phyloP scores from a whole-genome alignment of 2,797 vertebrate species.

The Aplochiton taeniatus region DNA sequence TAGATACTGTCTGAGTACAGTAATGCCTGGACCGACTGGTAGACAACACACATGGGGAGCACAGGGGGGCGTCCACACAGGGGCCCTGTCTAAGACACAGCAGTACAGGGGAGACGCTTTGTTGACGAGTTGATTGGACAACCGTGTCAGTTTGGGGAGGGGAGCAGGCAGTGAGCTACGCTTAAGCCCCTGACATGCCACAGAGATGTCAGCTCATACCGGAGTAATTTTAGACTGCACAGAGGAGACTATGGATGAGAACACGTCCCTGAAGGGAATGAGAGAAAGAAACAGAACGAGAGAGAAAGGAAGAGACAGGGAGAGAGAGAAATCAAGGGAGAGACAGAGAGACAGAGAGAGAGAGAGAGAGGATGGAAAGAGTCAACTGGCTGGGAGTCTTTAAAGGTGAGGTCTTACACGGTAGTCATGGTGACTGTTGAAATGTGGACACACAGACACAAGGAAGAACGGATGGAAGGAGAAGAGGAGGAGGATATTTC shows the following conservation, averaged over 20 bases:
- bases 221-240: slow-evolving; percentile 99
- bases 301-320: not conserved
- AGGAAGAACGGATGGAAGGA: not conserved
- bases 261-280: slow-evolving; percentile 80
- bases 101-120: too few species aligned
- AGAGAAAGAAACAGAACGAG: slow-evolving; percentile 23
- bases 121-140: too few species aligned
- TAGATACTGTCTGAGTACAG: too few species aligned
- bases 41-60: too few species aligned
- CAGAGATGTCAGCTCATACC: slow-evolving; percentile 69
- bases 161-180: too few species aligned
- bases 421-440: slow-evolving; percentile 58
- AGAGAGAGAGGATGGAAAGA: not conserved
- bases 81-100: too few species aligned
- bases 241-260: slow-evolving; percentile 92
- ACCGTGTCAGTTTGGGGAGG: too few species aligned
- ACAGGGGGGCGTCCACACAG: too few species aligned
- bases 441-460: slow-evolving; percentile 19
- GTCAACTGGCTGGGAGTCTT: not conserved
- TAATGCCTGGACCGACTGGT: too few species aligned
- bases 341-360: not conserved
- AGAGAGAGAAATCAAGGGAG: not conserved
- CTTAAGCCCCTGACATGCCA: too few species aligned
- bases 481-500: slow-evolving; percentile 14
- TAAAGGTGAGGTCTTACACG: slow-evolving; percentile 37